Conservation (phyloP, 2,113 vertebrate genomes). For the Sinosuthora webbiana region DNA sequence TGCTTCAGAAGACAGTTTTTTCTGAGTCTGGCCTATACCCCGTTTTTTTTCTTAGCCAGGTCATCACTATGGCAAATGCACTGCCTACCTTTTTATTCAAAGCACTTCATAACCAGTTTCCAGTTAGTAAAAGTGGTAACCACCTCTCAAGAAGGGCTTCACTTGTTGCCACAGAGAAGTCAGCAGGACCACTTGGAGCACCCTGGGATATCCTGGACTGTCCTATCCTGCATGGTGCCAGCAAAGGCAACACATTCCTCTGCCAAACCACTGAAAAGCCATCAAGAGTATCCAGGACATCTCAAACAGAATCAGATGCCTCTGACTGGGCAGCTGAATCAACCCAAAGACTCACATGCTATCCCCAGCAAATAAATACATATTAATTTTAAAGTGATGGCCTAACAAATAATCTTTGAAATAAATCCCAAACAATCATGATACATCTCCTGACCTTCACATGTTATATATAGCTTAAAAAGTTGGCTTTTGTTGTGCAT, state of each 20-base stretch:
- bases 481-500: neutral
- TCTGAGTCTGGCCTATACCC: neutral
- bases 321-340: neutral
- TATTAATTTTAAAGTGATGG: neutral
- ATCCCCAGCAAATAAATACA: neutral
- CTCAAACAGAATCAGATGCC: neutral
- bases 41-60: neutral
- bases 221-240: neutral
- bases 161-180: neutral
- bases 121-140: neutral
- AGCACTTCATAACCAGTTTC: neutral
- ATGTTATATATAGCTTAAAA: neutral
- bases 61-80: neutral
- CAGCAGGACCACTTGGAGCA: conserved; percentile 15
- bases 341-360: neutral
- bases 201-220: neutral
- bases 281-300: neutral
- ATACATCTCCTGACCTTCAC: neutral
- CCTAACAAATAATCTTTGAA: neutral
- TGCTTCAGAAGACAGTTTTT: neutral
- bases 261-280: neutral
- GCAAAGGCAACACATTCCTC: neutral
- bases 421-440: neutral
- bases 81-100: neutral
- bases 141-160: neutral